Conservation (phyloP, 2,888 invertebrate species). For the Fragum whitleyi region DNA sequence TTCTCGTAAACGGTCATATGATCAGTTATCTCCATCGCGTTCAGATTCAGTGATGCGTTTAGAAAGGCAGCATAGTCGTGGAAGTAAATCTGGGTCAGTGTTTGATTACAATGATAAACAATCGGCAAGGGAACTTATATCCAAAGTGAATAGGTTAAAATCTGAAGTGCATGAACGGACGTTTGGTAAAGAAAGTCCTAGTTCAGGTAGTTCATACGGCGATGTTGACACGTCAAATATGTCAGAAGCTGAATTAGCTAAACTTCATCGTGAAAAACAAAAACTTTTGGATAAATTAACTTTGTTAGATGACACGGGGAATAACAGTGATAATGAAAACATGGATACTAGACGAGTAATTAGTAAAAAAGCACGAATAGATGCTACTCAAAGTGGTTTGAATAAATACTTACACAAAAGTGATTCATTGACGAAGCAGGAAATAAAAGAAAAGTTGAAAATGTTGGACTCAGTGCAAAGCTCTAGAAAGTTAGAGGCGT, state of each 20-base stretch:
- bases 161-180: slow-evolving; percentile 64
- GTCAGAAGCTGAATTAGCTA: slow-evolving; percentile 76
- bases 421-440: slow-evolving; percentile 60
- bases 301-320: slow-evolving; percentile 79
- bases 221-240: slow-evolving; percentile 88
- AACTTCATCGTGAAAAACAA: slow-evolving; percentile 82
- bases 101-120: slow-evolving; percentile 61
- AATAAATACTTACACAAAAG: slow-evolving; percentile 57
- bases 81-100: slow-evolving; percentile 63
- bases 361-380: slow-evolving; percentile 72
- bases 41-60: slow-evolving; percentile 62
- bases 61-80: slow-evolving; percentile 68
- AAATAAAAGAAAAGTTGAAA: slow-evolving; percentile 65
- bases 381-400: slow-evolving; percentile 37
- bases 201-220: slow-evolving; percentile 76
- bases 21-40: slow-evolving; percentile 70
- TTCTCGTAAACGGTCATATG: slow-evolving; percentile 76
- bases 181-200: slow-evolving; percentile 71
- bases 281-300: slow-evolving; percentile 82
- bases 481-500: slow-evolving; percentile 80
- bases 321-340: slow-evolving; percentile 75
- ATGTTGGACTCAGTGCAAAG: slow-evolving; percentile 75
- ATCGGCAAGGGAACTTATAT: slow-evolving; percentile 51
- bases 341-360: slow-evolving; percentile 64
- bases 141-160: slow-evolving; percentile 61